Evolutionary conservation across 2,888 invertebrate genomes (phyloP), one percentile per base, ranked within the genome.

Genomic region (Neoitamus cyanurus): DNA sequence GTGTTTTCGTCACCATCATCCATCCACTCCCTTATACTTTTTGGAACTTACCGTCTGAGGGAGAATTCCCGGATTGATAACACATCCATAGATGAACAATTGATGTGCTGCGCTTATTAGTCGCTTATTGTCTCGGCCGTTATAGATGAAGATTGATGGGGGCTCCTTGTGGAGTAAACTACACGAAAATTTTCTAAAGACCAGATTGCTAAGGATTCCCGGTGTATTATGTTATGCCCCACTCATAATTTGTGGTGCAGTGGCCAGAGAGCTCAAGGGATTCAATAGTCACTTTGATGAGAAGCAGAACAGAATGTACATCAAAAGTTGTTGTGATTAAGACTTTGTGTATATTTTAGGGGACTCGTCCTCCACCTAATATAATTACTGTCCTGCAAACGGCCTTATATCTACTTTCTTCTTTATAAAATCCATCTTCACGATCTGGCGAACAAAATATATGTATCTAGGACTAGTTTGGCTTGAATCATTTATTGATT

Each of bases 71-170:
- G 73, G 68, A 36, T 73, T 58, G 58, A 58, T 58, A 58, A 58
- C 25, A 58, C 11, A 58, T 58, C 58, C 36, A 20, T 73, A 20
- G 73, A 5, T 34, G 58, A 75, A 75, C 75, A 75, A 75, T 75
- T 42, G 75, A 75, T 28, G 13, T 20, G 34, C 37, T 15, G 34
- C 42, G 42, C 75, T 75, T 75, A 75, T 75, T 75, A 75, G 75
- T 75, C 75, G 42, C 42, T 20, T 37, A 75, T 75, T 75, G 75
- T 75, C 42, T 75, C 20, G 25, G 28, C 25, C 6, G 28, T 6
- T 42, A 37, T 25, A 20, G 75, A 75, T 42, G 37, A 42, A 75
- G 75, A 75, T 75, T 37, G 42, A 75, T 75, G 28, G 28, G 28
- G 28, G 42, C 15, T 70, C 58, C 9, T 58, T 58, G 15, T 58